Evolutionary conservation across 2,113 vertebrate species (phyloP).

Genomic region (Merops nubicus): DNA sequence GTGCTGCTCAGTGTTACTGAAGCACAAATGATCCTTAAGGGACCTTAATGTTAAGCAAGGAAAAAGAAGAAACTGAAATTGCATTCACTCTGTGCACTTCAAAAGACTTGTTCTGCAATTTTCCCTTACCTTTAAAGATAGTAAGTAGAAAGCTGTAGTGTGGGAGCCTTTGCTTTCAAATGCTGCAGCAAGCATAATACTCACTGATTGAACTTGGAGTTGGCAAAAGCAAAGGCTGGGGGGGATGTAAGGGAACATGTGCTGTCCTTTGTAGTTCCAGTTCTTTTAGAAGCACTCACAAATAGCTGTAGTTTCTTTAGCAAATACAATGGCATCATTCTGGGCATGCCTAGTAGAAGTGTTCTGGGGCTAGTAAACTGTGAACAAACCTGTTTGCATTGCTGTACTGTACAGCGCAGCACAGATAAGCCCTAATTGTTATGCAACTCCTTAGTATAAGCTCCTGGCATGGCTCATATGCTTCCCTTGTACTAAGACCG

Average conservation of each 20-base stretch:
- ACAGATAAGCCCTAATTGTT: constrained; percentile 82
- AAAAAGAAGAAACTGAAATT: not conserved
- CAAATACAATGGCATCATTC: constrained; percentile 75
- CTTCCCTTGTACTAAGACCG: constrained; percentile 77
- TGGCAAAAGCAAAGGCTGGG: constrained; percentile 57
- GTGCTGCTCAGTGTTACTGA: not conserved
- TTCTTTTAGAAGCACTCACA: constrained; percentile 66
- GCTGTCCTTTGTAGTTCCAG: constrained; percentile 63
- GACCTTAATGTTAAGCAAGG: not conserved
- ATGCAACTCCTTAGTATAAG: constrained; percentile 84
- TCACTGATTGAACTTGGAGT: constrained; percentile 37
- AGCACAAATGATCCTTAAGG: not conserved
- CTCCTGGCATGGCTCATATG: constrained; percentile 76
- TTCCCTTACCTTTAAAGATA: constrained; percentile 24
- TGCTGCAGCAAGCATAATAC: not conserved
- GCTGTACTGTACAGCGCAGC: constrained; percentile 65
- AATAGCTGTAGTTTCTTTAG: constrained; percentile 72
- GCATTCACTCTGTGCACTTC: constrained; percentile 13
- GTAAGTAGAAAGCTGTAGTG: not conserved
- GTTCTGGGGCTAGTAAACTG: constrained; percentile 72
- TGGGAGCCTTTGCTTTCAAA: constrained; percentile 44
- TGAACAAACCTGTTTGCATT: constrained; percentile 81
- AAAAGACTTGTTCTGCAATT: constrained; percentile 28
- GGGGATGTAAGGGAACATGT: constrained; percentile 58
- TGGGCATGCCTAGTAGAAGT: constrained; percentile 78